phyloP scores from a whole-genome alignment of 2,113 vertebrate genomes.

The Arothron firmamentum region DNA sequence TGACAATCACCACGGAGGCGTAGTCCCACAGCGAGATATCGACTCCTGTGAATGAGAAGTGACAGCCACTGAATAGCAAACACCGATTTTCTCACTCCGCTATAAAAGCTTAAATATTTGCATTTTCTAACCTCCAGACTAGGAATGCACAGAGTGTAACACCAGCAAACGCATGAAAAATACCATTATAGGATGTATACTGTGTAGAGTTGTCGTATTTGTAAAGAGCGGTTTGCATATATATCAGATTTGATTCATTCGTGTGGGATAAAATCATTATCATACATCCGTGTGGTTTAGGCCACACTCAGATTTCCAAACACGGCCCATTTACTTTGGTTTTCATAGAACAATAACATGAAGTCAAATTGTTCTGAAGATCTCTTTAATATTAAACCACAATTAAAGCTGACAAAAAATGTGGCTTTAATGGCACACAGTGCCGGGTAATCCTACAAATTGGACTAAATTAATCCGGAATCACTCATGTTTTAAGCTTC shows the following conservation, averaged over 20 bases:
- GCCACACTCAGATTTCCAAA: conserved; percentile 34
- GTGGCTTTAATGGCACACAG: conserved; percentile 18
- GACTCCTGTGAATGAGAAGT: too few relatives aligned
- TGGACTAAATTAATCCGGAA: conserved; percentile 12
- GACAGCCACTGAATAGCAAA: conserved; percentile 11
- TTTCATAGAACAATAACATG: conserved; percentile 29
- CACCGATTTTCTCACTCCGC: not conserved
- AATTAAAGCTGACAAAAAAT: conserved; percentile 20
- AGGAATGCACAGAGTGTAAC: not conserved
- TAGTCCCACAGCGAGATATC: too few relatives aligned
- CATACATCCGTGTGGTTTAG: not conserved
- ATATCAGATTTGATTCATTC: too few relatives aligned
- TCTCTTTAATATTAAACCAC: conserved; percentile 27
- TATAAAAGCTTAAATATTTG: not conserved
- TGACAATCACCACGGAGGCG: too few relatives aligned
- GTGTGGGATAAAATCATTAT: too few relatives aligned
- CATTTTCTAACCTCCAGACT: too few relatives aligned
- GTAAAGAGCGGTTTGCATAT: too few relatives aligned
- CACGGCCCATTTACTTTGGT: conserved; percentile 30
- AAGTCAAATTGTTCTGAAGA: not conserved
- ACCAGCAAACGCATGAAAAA: not conserved
- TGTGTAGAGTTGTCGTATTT: too few relatives aligned
- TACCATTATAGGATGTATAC: not conserved
- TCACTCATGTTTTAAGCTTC: conserved; percentile 1
- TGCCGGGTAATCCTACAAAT: conserved; percentile 19